phyloP scores from a whole-genome alignment of 2,113 vertebrate species.

The Camelus dromedarius region DNA sequence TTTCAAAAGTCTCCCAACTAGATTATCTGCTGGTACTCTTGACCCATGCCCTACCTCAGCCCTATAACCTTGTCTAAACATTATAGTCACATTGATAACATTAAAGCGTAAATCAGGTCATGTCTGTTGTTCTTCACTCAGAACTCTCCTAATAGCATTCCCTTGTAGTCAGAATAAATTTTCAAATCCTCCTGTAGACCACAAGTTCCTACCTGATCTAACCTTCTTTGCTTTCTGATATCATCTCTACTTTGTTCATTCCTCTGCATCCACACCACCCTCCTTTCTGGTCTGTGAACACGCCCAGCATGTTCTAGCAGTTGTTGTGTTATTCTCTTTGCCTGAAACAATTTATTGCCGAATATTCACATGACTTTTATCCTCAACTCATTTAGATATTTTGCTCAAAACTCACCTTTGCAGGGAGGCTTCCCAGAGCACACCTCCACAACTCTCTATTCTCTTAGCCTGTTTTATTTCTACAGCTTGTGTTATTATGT shows the following conservation, averaged over 20 bases:
- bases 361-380: neutral
- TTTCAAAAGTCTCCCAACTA: slow-evolving; percentile 22
- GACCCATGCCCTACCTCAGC: neutral
- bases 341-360: neutral
- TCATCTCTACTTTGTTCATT: neutral
- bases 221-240: neutral
- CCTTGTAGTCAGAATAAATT: slow-evolving; percentile 31
- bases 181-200: neutral
- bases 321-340: neutral
- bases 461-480: neutral
- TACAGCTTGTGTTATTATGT: neutral
- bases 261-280: neutral
- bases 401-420: neutral
- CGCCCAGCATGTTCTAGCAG: neutral
- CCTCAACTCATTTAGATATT: neutral
- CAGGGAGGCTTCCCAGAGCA: neutral
- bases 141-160: neutral
- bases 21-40: slow-evolving; percentile 38
- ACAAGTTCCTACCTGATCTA: neutral
- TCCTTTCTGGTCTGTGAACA: neutral
- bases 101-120: neutral
- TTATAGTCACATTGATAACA: neutral
- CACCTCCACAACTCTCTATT: neutral
- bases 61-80: slow-evolving; percentile 30
- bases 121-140: neutral